Evolutionary conservation across 2,888 invertebrate species (phyloP).

Genomic region (Luffia ferchaultella): DNA sequence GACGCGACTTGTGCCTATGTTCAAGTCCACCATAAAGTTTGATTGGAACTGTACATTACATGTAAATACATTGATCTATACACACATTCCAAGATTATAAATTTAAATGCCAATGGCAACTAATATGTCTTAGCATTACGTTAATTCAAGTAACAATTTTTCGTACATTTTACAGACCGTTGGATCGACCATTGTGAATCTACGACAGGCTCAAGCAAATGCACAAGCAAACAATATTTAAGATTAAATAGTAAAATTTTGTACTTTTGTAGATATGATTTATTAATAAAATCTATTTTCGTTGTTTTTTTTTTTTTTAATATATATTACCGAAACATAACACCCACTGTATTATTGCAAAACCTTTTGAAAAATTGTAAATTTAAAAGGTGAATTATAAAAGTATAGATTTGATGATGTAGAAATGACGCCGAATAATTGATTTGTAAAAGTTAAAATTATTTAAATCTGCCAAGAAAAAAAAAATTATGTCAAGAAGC

Average conservation of each 20-base stretch:
- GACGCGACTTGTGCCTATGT: no score
- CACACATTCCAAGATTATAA: no score
- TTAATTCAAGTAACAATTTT: slow-evolving; percentile 7
- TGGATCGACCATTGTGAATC: slow-evolving; percentile 35
- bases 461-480: no score
- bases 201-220: slow-evolving; percentile 28
- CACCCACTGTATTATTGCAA: no score
- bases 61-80: no score
- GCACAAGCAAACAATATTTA: slow-evolving; percentile 18
- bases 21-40: no score
- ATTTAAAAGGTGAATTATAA: no score
- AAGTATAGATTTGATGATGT: no score
- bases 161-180: slow-evolving; percentile 44
- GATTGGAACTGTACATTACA: no score
- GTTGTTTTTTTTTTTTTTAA: background rate
- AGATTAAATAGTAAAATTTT: slow-evolving; percentile 22
- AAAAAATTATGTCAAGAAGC: slow-evolving; percentile 8
- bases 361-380: no score
- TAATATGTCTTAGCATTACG: background rate
- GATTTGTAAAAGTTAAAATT: background rate
- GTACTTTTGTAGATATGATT: slow-evolving; percentile 33
- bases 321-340: no score
- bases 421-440: no score
- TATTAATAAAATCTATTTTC: slow-evolving; percentile 1
- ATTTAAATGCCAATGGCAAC: background rate